Conservation (phyloP, 1,140 invertebrate genomes). For the Lysiphlebus fabarum region DNA sequence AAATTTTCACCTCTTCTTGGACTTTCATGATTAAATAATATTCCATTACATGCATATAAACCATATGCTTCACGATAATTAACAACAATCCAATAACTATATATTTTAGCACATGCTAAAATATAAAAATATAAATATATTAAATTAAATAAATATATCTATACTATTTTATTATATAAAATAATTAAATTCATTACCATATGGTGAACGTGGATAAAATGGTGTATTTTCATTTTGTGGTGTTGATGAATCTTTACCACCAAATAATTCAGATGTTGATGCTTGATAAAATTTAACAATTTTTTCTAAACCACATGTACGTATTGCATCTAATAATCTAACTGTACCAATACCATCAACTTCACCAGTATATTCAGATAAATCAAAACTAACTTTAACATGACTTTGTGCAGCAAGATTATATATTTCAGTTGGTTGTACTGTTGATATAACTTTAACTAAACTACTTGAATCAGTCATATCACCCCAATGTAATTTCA, state of each 20-base stretch:
- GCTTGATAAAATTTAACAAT: slow-evolving; percentile 95
- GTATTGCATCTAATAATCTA: slow-evolving; percentile 90
- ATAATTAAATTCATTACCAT: slow-evolving; percentile 67
- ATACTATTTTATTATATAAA: not conserved
- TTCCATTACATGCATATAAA: slow-evolving; percentile 98
- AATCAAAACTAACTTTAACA: slow-evolving; percentile 96
- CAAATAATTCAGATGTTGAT: slow-evolving; percentile 97
- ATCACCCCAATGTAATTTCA: slow-evolving; percentile 98
- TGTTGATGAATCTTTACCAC: slow-evolving; percentile 87
- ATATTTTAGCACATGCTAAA: slow-evolving; percentile 95
- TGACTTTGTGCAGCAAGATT: slow-evolving; percentile 99
- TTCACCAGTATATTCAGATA: slow-evolving; percentile 98
- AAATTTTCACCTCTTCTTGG: slow-evolving; percentile 97
- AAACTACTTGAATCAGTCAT: slow-evolving; percentile 97
- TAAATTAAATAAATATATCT: not conserved
- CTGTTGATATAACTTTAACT: slow-evolving; percentile 87
- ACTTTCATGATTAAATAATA: slow-evolving; percentile 99
- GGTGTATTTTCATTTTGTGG: slow-evolving; percentile 98
- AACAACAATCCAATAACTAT: slow-evolving; percentile 97
- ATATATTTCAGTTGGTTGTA: slow-evolving; percentile 92
- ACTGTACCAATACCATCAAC: slow-evolving; percentile 98
- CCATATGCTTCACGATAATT: slow-evolving; percentile 98
- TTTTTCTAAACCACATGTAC: slow-evolving; percentile 85
- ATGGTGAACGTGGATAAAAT: slow-evolving; percentile 99
- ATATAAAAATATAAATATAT: slow-evolving; percentile 25